Evolutionary conservation across 1,140 invertebrate species (phyloP), one percentile per base, ranked within the genome.

Genomic region (Drosophila repletoides): DNA sequence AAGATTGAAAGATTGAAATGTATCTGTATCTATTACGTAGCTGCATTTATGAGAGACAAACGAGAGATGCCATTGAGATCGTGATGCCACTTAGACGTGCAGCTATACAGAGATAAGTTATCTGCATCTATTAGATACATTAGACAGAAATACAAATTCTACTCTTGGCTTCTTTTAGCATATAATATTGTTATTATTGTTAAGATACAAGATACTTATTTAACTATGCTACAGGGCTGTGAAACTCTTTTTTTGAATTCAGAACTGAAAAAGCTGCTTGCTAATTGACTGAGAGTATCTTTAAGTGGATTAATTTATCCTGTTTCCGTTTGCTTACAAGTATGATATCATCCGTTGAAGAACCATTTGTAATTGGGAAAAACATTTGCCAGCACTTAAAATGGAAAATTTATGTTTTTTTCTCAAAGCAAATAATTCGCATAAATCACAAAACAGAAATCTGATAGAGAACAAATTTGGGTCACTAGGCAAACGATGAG

Each of bases 361-460:
- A 12, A 10, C 7, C 28, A 45, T 34, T 58, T 58, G 53, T 9
- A 21, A 15, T 12, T 21, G 12, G 26, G 6, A 58, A 61, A 58
- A 29, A n/a, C 9, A 64, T 52, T 77, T 46, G 24, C 34, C 63
- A 31, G 5, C 46, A 60, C 52, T 63, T 63, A 29, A 41, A 69
- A 28, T 5, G 2, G 14, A 28, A 45, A 70, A 84, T 72, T 67
- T 72, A 68, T 56, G 68, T 58, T 10, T 15, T 43, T 58, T 10
- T 15, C 38, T 45, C 56, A 48, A 67, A 52, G 60, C 58, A 53
- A 81, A 81, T 76, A 73, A 76, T 84, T 84, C 70, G 79, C 79
- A 84, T 84, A 84, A 84, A 84, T 84, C 79, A 86, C 61, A 79
- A 64, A 34, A 28, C 56, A 86, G 56, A 79, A 64, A 34, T 22